Conservation (phyloP, 2,888 invertebrate genomes). For the Lasiommata megera region DNA sequence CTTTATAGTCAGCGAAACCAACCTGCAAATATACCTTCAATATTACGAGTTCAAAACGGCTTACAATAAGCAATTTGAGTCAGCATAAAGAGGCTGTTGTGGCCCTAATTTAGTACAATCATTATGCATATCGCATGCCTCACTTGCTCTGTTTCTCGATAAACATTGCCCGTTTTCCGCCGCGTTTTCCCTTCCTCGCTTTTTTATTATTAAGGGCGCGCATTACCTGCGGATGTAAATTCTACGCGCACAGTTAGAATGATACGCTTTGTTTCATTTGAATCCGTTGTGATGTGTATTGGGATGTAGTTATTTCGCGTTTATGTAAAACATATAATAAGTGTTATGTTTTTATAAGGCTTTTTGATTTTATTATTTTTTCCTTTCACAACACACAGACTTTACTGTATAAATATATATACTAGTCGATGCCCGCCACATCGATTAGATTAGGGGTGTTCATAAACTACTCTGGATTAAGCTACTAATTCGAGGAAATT, state of each 20-base stretch:
- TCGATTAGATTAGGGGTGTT: too few relatives aligned
- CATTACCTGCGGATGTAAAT: slow-evolving; percentile 64
- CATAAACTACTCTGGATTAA: too few relatives aligned
- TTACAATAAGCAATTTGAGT: slow-evolving; percentile 68
- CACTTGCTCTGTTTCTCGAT: slow-evolving; percentile 69
- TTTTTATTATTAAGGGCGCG: slow-evolving; percentile 67
- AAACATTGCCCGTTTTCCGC: slow-evolving; percentile 63
- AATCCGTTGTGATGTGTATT: slow-evolving; percentile 8
- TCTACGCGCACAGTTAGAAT: slow-evolving; percentile 40
- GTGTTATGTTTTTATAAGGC: too few relatives aligned
- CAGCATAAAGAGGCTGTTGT: slow-evolving; percentile 57
- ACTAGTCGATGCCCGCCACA: too few relatives aligned
- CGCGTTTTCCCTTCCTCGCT: slow-evolving; percentile 58
- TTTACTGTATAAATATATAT: too few relatives aligned
- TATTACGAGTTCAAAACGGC: slow-evolving; percentile 47
- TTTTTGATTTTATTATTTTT: too few relatives aligned
- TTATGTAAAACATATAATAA: too few relatives aligned
- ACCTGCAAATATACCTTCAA: slow-evolving; percentile 31
- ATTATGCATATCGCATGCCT: slow-evolving; percentile 72
- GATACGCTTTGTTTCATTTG: slow-evolving; percentile 21
- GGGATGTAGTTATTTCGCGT: too few relatives aligned
- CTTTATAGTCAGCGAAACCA: slow-evolving; percentile 23
- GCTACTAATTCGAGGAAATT: too few relatives aligned
- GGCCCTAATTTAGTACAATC: slow-evolving; percentile 73
- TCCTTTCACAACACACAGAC: too few relatives aligned